Conservation (phyloP, 2,888 invertebrate genomes). For the Byasa hedistus region DNA sequence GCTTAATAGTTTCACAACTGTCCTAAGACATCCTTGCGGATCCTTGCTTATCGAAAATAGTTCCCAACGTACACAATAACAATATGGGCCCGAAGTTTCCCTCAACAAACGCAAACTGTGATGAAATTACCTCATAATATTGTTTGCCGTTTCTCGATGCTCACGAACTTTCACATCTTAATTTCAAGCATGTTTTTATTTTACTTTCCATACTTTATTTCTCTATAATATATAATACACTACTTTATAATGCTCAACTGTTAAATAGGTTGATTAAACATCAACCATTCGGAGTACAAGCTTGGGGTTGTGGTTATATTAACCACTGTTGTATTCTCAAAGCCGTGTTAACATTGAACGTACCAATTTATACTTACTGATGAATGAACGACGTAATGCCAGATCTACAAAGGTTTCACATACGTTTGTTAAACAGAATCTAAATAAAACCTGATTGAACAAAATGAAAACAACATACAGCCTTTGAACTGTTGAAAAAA, state of each 20-base stretch:
- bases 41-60: conserved; percentile 15
- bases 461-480: neutral
- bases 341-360: conserved; percentile 5
- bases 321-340: conserved; percentile 7
- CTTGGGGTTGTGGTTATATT: conserved; percentile 12
- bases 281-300: conserved; percentile 14
- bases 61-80: conserved; percentile 15
- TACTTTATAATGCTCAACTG: too few species aligned
- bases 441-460: neutral
- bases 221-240: too few species aligned
- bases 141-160: conserved; percentile 17
- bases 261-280: conserved; percentile 24
- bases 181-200: conserved; percentile 2
- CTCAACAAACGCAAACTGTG: conserved; percentile 17
- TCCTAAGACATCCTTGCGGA: conserved; percentile 4
- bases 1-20: conserved; percentile 16
- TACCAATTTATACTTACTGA: conserved; percentile 12
- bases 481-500: too few species aligned
- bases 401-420: neutral
- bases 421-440: neutral
- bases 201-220: too few species aligned
- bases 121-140: conserved; percentile 24
- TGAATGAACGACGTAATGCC: conserved; percentile 11
- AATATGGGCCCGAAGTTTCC: conserved; percentile 13
- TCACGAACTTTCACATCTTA: conserved; percentile 20